Evolutionary conservation across 2,888 invertebrate genomes (phyloP), one percentile per base, ranked within the genome.

Genomic region (Phytoseiulus persimilis): DNA sequence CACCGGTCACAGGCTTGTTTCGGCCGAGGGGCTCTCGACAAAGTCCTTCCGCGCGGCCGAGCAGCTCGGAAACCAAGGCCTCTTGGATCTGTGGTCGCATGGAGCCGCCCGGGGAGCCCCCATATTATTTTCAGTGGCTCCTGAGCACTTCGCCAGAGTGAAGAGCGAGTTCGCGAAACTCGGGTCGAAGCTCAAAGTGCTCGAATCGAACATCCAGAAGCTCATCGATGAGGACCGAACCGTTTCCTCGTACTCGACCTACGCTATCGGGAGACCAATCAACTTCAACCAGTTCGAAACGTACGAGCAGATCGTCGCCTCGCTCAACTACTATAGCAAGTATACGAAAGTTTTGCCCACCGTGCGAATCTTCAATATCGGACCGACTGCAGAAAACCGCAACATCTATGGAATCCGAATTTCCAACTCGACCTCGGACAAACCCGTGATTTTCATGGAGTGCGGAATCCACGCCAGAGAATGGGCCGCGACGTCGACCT

Each of bases 391-490:
- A 84, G 91, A 91, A 90, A 91, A 91, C 2, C 90, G 91, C 83
- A 90, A 90, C n/a, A 91, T 91, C 89, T 90, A 90, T 28, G 90
- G 90, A 11, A 90, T 90, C 14, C 90, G 89, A 31, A 90, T 91
- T 83, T 90, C 90, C 83, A 90, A 90, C n/a, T 23, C 90, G 23
- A 90, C 90, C 31, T 83, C 90, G 11, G 89, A 83, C 28, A 92
- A 91, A 83, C 91, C 91, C n/a, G 91, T 91, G 18, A 91, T 92
- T 31, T 91, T 91, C 90, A 90, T 92, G 83, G 92, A 92, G 90
- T 92, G 91, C n/a, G 93, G 93, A 18, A 93, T 93, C 18, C 93
- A 93, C 91, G 93, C 93, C 18, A 91, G 93, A 90, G 93, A 93
- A 91, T 93, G 93, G 93, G 92, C 93, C 2, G 91, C 93, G 0